A percentile compares a stretch with the other conserved stretches of the same genome.
phyloP scores from a whole-genome alignment of 2,888 invertebrate genomes.

The Zootermopsis nevadensis region DNA sequence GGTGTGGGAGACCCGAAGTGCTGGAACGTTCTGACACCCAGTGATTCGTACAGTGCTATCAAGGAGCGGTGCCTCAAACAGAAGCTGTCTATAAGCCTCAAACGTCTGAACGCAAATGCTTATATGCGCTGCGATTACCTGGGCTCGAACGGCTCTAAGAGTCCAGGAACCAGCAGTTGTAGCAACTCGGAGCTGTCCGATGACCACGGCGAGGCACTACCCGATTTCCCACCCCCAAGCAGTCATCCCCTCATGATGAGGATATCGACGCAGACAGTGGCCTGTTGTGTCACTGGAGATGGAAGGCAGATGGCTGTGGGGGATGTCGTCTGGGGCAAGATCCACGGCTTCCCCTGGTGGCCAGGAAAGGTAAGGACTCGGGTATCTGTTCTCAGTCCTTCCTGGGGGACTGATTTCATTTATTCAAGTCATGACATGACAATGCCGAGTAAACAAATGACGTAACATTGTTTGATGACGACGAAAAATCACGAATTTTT shows the following conservation, averaged over 20 bases:
- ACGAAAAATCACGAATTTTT: too few species aligned
- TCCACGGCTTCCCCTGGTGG: slow-evolving; percentile 91
- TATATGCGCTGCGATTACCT: slow-evolving; percentile 67
- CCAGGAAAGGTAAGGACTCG: slow-evolving; percentile 74
- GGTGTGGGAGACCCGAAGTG: slow-evolving; percentile 32
- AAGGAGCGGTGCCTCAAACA: slow-evolving; percentile 79
- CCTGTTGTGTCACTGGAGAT: slow-evolving; percentile 67
- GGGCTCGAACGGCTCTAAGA: slow-evolving; percentile 64
- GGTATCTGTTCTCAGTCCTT: background rate
- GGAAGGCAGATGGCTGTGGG: slow-evolving; percentile 73
- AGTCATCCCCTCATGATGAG: slow-evolving; percentile 68
- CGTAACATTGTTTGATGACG: too few species aligned
- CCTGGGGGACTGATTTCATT: background rate
- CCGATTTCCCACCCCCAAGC: slow-evolving; percentile 66
- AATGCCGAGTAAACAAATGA: too few species aligned
- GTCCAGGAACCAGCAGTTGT: slow-evolving; percentile 65
- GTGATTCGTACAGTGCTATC: slow-evolving; percentile 67
- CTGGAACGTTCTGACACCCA: slow-evolving; percentile 59
- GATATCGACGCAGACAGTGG: slow-evolving; percentile 68
- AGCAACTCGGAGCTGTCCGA: slow-evolving; percentile 60
- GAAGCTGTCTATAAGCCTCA: slow-evolving; percentile 80
- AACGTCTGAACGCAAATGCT: slow-evolving; percentile 77
- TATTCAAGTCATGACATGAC: too few species aligned
- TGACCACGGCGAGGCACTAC: slow-evolving; percentile 63
- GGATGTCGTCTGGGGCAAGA: slow-evolving; percentile 90